Evolutionary conservation across 2,113 vertebrate genomes (phyloP).

Genomic region (Papio anubis): DNA sequence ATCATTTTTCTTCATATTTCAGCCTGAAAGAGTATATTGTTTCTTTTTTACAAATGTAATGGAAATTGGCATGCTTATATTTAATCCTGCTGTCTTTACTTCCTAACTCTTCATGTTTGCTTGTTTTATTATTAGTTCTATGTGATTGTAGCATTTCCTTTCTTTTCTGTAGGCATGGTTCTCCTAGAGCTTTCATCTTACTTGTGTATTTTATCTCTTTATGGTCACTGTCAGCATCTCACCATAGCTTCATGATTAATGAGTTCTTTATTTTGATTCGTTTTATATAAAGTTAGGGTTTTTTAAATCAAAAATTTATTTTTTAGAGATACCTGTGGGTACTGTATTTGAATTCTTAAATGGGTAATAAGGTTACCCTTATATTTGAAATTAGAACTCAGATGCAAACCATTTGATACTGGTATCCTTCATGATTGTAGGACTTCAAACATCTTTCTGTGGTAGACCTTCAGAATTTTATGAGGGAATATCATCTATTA

Average conservation of each 20-base stretch:
- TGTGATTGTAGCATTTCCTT: not conserved
- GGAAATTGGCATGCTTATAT: not conserved
- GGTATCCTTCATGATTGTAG: not conserved
- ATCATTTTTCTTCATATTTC: not conserved
- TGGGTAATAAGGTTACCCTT: not conserved
- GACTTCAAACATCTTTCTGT: not conserved
- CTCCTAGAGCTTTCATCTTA: not conserved
- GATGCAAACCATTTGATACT: not conserved
- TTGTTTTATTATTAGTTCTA: not conserved
- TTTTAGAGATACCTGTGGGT: not conserved
- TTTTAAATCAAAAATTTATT: not conserved
- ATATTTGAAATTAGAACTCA: not conserved
- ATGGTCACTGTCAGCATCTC: not conserved
- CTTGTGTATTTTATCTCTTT: not conserved
- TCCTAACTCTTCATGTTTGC: not conserved
- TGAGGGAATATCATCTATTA: not conserved
- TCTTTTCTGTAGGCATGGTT: not conserved
- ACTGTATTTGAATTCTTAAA: not conserved
- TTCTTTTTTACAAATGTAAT: constrained; percentile 10
- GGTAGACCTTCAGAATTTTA: not conserved
- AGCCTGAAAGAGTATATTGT: not conserved
- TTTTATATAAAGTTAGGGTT: not conserved
- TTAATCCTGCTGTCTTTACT: not conserved
- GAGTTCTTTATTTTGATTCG: not conserved
- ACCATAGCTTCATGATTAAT: not conserved